phyloP scores from a whole-genome alignment of 2,888 invertebrate genomes.

The Campoplex capitator region DNA sequence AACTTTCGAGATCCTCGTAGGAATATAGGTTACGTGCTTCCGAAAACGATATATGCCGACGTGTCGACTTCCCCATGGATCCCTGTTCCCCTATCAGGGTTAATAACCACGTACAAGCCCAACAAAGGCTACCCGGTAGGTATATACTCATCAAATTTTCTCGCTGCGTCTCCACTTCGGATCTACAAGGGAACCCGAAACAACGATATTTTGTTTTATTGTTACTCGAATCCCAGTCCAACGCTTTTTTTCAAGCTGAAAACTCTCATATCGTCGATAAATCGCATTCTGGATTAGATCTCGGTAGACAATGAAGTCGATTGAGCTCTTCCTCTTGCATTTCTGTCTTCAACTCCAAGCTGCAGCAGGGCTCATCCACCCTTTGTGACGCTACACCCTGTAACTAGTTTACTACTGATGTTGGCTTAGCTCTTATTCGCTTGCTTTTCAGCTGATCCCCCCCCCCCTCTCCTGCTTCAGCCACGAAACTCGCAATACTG shows the following conservation, averaged over 20 bases:
- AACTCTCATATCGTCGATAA: background rate
- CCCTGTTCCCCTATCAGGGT: constrained; percentile 27
- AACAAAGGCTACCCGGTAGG: constrained; percentile 1
- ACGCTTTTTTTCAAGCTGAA: background rate
- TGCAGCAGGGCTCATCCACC: background rate
- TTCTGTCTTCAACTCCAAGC: background rate
- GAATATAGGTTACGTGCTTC: constrained; percentile 27
- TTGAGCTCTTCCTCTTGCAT: background rate
- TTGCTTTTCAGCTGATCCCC: constrained; percentile 22
- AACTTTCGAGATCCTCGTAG: constrained; percentile 28
- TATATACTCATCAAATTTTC: constrained; percentile 29
- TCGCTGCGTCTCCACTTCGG: background rate
- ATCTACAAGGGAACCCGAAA: background rate
- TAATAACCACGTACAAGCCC: constrained; percentile 39
- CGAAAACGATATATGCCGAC: background rate
- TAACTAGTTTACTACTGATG: constrained; percentile 2
- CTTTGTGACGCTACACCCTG: background rate
- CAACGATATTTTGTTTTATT: background rate
- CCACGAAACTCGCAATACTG: constrained; percentile 7
- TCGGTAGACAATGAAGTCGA: background rate
- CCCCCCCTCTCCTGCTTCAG: background rate
- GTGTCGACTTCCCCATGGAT: constrained; percentile 17
- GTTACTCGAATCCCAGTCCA: background rate
- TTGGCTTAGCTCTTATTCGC: constrained; percentile 22
- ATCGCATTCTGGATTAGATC: background rate